Evolutionary conservation across 2,888 invertebrate genomes (phyloP).

Genomic region (Tenthredo mesomela): DNA sequence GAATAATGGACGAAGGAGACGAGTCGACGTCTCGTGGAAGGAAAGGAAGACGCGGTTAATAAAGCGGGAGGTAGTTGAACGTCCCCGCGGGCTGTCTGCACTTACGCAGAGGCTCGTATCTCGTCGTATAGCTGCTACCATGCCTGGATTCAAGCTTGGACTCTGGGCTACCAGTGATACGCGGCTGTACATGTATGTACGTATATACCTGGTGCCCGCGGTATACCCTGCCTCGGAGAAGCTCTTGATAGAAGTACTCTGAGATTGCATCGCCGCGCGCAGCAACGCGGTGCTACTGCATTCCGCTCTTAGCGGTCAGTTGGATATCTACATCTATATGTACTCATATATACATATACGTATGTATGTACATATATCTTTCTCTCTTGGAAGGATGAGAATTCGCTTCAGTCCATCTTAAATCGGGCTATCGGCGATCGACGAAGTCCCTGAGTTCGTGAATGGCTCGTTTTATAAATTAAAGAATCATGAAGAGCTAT

Average conservation of each 20-base stretch:
- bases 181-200: constrained; percentile 32
- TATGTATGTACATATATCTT: constrained; percentile 1
- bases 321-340: constrained; percentile 38
- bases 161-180: constrained; percentile 50
- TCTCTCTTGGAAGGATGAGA: not conserved
- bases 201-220: constrained; percentile 20
- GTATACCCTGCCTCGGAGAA: constrained; percentile 41
- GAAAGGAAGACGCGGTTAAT: constrained; percentile 45
- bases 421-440: constrained; percentile 36
- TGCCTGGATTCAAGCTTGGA: constrained; percentile 35
- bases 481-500: not conserved
- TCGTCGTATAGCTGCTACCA: not conserved
- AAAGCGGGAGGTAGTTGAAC: constrained; percentile 50
- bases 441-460: not conserved
- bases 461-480: not conserved
- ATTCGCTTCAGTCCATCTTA: not conserved
- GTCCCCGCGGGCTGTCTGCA: constrained; percentile 51
- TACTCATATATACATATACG: not conserved
- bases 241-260: constrained; percentile 53
- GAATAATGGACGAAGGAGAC: constrained; percentile 27
- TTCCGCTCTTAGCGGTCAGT: constrained; percentile 51
- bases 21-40: constrained; percentile 34
- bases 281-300: constrained; percentile 51
- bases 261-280: constrained; percentile 51
- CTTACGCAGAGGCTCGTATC: constrained; percentile 36